A percentile compares a stretch with the other conserved stretches of the same genome.
phyloP scores from a whole-genome alignment of 1,140 invertebrate species.

The Octopus bimaculoides region DNA sequence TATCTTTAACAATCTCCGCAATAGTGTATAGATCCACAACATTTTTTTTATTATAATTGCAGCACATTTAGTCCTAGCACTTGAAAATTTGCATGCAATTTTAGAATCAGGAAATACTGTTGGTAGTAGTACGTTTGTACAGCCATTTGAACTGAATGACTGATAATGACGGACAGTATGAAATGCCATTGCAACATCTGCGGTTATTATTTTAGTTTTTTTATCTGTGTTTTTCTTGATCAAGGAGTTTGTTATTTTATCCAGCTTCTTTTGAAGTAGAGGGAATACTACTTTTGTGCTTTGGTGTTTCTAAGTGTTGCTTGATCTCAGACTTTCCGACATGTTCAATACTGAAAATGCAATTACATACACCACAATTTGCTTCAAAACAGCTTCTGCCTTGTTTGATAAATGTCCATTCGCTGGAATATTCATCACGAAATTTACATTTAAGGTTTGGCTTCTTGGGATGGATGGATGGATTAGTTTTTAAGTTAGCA shows the following conservation, averaged over 20 bases:
- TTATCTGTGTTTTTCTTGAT: neutral
- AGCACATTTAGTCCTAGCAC: neutral
- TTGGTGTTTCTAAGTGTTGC: neutral
- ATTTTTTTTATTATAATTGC: neutral
- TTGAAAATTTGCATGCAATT: neutral
- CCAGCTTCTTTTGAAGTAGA: neutral
- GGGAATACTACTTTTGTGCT: too few relatives aligned
- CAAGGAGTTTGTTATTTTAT: neutral
- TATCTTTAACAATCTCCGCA: neutral
- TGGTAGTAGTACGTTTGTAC: neutral
- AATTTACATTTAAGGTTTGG: neutral
- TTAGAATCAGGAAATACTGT: too few relatives aligned
- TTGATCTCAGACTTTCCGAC: neutral
- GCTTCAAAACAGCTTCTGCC: too few relatives aligned
- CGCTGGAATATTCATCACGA: neutral
- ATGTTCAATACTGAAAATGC: too few relatives aligned
- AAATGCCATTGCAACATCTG: neutral
- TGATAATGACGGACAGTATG: neutral
- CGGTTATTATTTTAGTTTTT: neutral
- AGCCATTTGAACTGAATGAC: neutral
- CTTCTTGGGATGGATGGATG: too few relatives aligned
- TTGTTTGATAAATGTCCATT: too few relatives aligned
- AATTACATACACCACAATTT: too few relatives aligned
- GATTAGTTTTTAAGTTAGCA: too few relatives aligned
- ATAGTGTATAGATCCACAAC: neutral